Percentiles rank a stretch among this genome's conserved stretches.
These are phyloP conservation scores for Tiaroga cobitis DNA, from an alignment of 2,797 vertebrate species.

Conservation along the genomic window DNA sequence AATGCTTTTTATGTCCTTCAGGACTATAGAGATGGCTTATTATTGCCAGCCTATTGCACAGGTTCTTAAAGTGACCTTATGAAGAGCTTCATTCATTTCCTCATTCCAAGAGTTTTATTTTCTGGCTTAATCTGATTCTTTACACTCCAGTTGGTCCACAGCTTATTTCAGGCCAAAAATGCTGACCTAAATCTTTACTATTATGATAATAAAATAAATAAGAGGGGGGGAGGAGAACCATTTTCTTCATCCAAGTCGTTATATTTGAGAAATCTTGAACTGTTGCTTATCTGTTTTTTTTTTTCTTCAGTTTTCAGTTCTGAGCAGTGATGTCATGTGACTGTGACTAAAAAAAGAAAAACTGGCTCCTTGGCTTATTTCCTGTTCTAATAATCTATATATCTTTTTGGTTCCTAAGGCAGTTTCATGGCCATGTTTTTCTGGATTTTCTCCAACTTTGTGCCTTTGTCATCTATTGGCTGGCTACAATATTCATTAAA, in stretches of 20 bases:
- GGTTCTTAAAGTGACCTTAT: background rate
- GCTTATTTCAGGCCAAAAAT: background rate
- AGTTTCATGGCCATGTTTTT: background rate
- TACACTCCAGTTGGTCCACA: background rate
- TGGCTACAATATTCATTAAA: background rate
- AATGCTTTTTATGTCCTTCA: background rate
- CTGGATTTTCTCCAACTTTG: background rate
- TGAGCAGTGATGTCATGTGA: background rate
- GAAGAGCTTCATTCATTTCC: background rate
- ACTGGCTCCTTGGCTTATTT: background rate
- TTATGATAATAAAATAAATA: too few relatives aligned
- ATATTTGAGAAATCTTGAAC: background rate
- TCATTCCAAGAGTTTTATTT: slow-evolving; percentile 1
- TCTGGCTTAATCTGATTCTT: background rate
- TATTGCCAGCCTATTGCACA: slow-evolving; percentile 12
- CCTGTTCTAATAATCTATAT: background rate
- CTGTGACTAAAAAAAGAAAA: background rate
- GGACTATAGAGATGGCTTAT: background rate
- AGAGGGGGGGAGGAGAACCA: background rate
- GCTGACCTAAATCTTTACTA: slow-evolving; percentile 4
- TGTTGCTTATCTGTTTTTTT: background rate
- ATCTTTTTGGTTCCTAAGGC: background rate
- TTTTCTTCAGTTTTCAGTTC: background rate
- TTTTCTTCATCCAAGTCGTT: background rate
- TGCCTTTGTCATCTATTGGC: background rate